Base-by-base conservation (phyloP, 1,140 invertebrate species). In the Diabrotica virgifera region DNA sequence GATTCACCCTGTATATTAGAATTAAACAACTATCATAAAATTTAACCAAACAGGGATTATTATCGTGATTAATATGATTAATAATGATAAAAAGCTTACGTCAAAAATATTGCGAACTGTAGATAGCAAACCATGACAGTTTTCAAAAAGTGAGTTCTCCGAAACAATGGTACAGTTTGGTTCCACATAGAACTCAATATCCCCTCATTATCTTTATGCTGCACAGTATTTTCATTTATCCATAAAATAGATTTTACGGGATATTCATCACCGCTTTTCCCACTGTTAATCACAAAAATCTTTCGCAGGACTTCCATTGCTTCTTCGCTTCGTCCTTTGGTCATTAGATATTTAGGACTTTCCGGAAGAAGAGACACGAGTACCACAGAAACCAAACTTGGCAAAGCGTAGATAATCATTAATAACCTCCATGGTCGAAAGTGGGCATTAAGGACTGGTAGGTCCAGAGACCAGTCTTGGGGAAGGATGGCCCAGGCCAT, bases 321-420 rank as follows among this genome's bases (percentile, higher is more conserved):
- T 68, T 86, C 83, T 0, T 87, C 80, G 10, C 80, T 73, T 67
- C 80, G 82, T 58, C 88, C 87, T 76, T 86, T 82, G 0, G 85
- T 81, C 10, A 92, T 77, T 10, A 90, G 79, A 75, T 87, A 94
- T 74, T 91, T 91, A 0, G 92, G 92, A 65, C 89, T 93, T 75
- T 94, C 92, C 0, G 88, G 87, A 5, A 88, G 80, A 5, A 80
- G 76, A 8, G 84, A 82, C 0, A 85, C 70, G 50, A 87, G 77
- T 0, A 84, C 24, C 2, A 82, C 70, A 0, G 83, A 82, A 5
- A 84, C 52, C 36, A 89, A 67, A 35, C 84, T 83, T 0, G 88
- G 82, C 0, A 72, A 40, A 13, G 66, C 64, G 46, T 72, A 70
- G 12, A 65, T 52, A 13, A 85, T 78, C 0, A 88, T 80, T 70